Percentiles rank a stretch among this genome's conserved stretches.
phyloP scores from a whole-genome alignment of 2,888 invertebrate species.

The Pammene fasciana region DNA sequence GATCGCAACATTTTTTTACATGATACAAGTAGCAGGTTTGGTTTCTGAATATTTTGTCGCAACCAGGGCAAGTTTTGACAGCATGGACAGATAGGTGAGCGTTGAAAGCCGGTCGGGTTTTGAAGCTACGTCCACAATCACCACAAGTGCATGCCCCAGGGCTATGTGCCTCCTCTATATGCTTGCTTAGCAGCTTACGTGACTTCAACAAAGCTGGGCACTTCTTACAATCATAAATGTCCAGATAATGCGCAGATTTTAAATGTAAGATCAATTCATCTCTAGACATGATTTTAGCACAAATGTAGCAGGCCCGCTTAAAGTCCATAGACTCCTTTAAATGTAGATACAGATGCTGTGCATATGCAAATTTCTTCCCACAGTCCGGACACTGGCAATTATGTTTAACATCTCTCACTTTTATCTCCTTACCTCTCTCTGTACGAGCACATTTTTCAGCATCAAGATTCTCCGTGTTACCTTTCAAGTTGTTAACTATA shows the following conservation, averaged over 20 bases:
- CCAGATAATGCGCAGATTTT: slow-evolving; percentile 51
- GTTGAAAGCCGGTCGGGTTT: slow-evolving; percentile 57
- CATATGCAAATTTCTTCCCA: slow-evolving; percentile 60
- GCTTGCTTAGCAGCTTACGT: slow-evolving; percentile 51
- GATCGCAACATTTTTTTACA: slow-evolving; percentile 64
- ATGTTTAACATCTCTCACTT: slow-evolving; percentile 13
- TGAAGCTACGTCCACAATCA: slow-evolving; percentile 69
- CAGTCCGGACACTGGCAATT: slow-evolving; percentile 64
- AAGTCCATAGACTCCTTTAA: slow-evolving; percentile 66
- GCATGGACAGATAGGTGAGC: slow-evolving; percentile 66
- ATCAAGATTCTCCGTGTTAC: slow-evolving; percentile 29
- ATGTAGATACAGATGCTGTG: slow-evolving; percentile 62
- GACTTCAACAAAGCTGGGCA: slow-evolving; percentile 63
- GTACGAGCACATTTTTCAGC: slow-evolving; percentile 31
- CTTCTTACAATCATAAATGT: slow-evolving; percentile 62
- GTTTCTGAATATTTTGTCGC: slow-evolving; percentile 66
- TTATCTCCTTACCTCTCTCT: slow-evolving; percentile 10
- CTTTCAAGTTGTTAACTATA: slow-evolving; percentile 49
- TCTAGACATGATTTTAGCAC: slow-evolving; percentile 64
- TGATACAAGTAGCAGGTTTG: slow-evolving; percentile 69
- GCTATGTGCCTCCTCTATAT: slow-evolving; percentile 58
- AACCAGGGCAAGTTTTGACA: slow-evolving; percentile 64
- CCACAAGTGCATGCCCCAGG: slow-evolving; percentile 62
- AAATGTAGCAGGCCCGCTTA: slow-evolving; percentile 66
- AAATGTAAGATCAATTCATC: slow-evolving; percentile 63